Evolutionary conservation across 1,140 invertebrate genomes (phyloP).

Genomic region (Condylostylus longicornis): DNA sequence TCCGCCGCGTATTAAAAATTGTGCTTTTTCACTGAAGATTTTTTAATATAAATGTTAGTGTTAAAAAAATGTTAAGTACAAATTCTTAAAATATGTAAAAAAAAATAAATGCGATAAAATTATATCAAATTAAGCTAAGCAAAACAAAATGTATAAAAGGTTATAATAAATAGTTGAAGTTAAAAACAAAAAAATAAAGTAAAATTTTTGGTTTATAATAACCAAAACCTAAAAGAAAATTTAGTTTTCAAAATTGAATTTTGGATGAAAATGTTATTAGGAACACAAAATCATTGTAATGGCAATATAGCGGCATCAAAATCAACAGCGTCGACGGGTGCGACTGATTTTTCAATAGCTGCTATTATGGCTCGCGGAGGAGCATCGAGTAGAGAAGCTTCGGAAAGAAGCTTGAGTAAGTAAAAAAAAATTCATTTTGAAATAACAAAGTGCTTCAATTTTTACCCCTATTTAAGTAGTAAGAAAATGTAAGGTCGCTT

Average conservation of each 20-base stretch:
- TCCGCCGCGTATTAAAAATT: too few species aligned
- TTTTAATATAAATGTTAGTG: too few species aligned
- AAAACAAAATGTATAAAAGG: too few species aligned
- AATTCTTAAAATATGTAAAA: too few species aligned
- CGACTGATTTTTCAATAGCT: constrained; percentile 85
- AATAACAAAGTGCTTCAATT: background rate
- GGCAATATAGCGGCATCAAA: constrained; percentile 28
- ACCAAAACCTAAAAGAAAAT: constrained; percentile 10
- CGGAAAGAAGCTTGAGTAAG: constrained; percentile 32
- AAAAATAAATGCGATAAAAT: too few species aligned
- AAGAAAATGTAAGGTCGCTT: too few species aligned
- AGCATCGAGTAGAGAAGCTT: constrained; percentile 39
- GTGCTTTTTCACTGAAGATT: too few species aligned
- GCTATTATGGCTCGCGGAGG: constrained; percentile 73
- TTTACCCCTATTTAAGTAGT: too few species aligned
- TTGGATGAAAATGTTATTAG: constrained; percentile 4
- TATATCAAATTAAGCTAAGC: too few species aligned
- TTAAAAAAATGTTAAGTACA: too few species aligned
- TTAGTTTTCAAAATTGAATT: background rate
- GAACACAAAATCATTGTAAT: constrained; percentile 16
- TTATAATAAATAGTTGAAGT: too few species aligned
- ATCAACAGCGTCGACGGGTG: constrained; percentile 41
- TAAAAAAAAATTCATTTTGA: constrained; percentile 2
- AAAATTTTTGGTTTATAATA: constrained; percentile 8
- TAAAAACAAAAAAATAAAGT: too few species aligned